phyloP scores from a whole-genome alignment of 37 sponge, comb jelly and placozoan genomes.

The Halichondria panicea region DNA sequence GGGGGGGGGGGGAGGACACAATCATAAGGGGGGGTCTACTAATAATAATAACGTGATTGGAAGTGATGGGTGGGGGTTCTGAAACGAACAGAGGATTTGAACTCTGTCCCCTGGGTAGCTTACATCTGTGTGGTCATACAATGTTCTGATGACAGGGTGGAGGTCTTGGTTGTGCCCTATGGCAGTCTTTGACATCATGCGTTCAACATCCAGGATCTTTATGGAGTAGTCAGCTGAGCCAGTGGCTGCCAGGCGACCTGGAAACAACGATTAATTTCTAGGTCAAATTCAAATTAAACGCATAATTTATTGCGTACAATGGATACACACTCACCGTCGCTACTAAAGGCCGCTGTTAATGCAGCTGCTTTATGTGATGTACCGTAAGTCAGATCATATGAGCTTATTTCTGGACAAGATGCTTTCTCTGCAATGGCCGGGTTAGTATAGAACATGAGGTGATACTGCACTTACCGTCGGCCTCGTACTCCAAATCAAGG shows the following conservation, averaged over 20 bases:
- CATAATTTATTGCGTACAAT: background rate
- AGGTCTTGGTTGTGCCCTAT: conserved; percentile 67
- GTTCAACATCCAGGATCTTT: conserved; percentile 90
- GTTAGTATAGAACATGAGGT: background rate
- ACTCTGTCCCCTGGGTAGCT: too few relatives aligned
- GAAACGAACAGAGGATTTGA: too few relatives aligned
- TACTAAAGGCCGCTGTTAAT: conserved; percentile 70
- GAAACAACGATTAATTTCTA: background rate
- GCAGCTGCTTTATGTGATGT: conserved; percentile 87
- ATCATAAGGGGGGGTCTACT: background rate
- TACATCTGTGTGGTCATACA: conserved; percentile 88
- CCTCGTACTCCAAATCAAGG: conserved; percentile 71
- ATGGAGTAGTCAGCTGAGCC: conserved; percentile 83
- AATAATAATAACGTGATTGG: background rate
- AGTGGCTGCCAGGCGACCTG: conserved; percentile 77
- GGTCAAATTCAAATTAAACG: background rate
- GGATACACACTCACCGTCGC: conserved; percentile 84
- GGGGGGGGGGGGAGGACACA: background rate
- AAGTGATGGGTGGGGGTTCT: background rate
- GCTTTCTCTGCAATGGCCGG: background rate
- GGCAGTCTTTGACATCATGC: conserved; percentile 76
- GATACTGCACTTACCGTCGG: conserved; percentile 48
- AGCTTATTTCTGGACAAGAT: conserved; percentile 15
- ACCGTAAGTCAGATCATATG: conserved; percentile 71
- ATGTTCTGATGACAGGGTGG: conserved; percentile 86